Conservation (phyloP, 2,797 vertebrate genomes). For the Manis pentadactyla region DNA sequence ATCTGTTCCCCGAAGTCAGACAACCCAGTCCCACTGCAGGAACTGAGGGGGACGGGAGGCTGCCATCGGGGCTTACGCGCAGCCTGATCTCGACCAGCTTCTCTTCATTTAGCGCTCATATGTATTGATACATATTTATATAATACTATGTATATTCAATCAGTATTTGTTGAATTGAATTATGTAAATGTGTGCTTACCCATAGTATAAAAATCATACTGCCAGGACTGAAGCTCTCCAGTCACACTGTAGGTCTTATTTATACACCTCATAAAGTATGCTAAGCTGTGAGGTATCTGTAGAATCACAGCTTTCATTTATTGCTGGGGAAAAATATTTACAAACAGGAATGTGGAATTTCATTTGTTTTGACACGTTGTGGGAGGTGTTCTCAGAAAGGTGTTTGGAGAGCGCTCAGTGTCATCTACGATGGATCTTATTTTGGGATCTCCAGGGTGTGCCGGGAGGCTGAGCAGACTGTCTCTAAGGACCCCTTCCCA, state of each 20-base stretch:
- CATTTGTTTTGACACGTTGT: slow-evolving; percentile 42
- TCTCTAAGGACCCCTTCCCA: neutral
- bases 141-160: slow-evolving; percentile 50
- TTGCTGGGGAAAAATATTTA: slow-evolving; percentile 44
- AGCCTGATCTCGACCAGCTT: neutral
- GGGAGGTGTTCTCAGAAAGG: slow-evolving; percentile 52
- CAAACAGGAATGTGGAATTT: slow-evolving; percentile 32
- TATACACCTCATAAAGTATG: slow-evolving; percentile 33
- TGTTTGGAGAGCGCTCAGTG: neutral
- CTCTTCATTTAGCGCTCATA: slow-evolving; percentile 18
- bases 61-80: fast-evolving
- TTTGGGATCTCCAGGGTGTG: neutral
- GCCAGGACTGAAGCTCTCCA: neutral
- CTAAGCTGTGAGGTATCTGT: neutral
- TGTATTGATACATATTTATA: slow-evolving; percentile 63
- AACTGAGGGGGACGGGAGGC: neutral
- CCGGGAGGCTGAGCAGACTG: neutral
- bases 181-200: slow-evolving; percentile 54
- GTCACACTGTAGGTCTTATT: neutral
- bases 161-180: slow-evolving; percentile 62
- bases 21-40: neutral
- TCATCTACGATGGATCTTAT: neutral
- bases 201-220: neutral
- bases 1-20: slow-evolving; percentile 64
- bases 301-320: slow-evolving; percentile 53